Percentiles rank a stretch among this genome's conserved stretches.
Evolutionary conservation across 1,140 invertebrate genomes (phyloP).

Genomic region (Conus ventricosus): DNA sequence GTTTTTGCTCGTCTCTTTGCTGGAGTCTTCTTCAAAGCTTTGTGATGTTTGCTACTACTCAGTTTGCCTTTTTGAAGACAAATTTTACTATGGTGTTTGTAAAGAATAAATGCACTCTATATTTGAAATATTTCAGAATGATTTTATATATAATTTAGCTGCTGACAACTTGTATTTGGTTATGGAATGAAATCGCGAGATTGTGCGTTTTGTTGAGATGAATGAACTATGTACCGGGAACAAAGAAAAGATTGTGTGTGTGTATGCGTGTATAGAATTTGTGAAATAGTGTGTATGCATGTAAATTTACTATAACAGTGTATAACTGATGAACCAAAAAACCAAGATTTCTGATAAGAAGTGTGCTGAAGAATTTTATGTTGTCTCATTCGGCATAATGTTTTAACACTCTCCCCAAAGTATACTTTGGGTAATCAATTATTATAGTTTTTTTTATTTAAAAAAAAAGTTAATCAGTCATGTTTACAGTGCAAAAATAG

Average conservation of each 20-base stretch:
- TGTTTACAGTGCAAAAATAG: too few relatives aligned
- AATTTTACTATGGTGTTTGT: conserved; percentile 11
- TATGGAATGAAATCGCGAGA: neutral
- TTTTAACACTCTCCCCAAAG: neutral
- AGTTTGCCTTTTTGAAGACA: conserved; percentile 19
- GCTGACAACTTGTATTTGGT: neutral
- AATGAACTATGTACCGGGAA: neutral
- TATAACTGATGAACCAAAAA: neutral
- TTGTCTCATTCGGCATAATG: neutral
- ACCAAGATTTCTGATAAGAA: neutral
- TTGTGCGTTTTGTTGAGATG: neutral
- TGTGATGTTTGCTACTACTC: conserved; percentile 28
- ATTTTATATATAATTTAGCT: neutral
- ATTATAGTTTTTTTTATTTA: neutral
- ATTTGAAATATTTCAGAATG: conserved; percentile 7
- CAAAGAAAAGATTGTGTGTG: neutral
- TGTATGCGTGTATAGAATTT: neutral
- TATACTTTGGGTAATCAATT: neutral
- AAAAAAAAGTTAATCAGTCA: neutral
- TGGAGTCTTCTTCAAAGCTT: neutral
- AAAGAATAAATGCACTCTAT: neutral
- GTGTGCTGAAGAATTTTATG: neutral
- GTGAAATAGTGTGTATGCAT: neutral
- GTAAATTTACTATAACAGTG: neutral
- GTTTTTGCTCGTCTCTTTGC: neutral